Percentiles rank a stretch among this genome's conserved stretches.
These are phyloP conservation scores for Chloroclystis v-ata DNA, from an alignment of 2,888 invertebrate species.

Conservation along the genomic window DNA sequence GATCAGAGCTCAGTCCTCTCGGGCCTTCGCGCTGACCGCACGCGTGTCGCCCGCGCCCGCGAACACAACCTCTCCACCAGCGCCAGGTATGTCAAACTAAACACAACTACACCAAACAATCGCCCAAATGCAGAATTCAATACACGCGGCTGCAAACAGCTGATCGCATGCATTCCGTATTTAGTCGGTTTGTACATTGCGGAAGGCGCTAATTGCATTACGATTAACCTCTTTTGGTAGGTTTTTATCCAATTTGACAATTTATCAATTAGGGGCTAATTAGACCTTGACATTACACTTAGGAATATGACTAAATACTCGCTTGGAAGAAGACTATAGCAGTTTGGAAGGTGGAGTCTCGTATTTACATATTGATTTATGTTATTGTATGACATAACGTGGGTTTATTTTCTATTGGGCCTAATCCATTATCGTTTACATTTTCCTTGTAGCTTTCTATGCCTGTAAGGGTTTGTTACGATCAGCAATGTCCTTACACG, in stretches of 20 bases:
- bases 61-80: conserved; percentile 12
- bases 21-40: conserved; percentile 53
- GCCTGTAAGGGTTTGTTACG: too few relatives aligned
- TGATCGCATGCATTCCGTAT: conserved; percentile 24
- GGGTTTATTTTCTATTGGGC: too few relatives aligned
- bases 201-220: conserved; percentile 26
- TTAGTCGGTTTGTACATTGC: conserved; percentile 25
- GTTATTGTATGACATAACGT: background rate
- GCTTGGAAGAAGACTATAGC: background rate
- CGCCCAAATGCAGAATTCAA: too few relatives aligned
- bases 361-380: background rate
- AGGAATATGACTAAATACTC: too few relatives aligned
- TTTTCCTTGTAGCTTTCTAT: background rate
- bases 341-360: background rate
- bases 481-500: too few relatives aligned
- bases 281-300: too few relatives aligned
- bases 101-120: conserved; percentile 9
- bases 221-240: conserved; percentile 16
- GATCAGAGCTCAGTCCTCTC: conserved; percentile 72
- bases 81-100: conserved; percentile 19
- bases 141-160: too few relatives aligned
- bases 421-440: background rate
- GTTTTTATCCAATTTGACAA: conserved; percentile 6
- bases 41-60: conserved; percentile 37
- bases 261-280: background rate